These are phyloP conservation scores for Amphiprion clarkii DNA, from an alignment of 2,797 vertebrate genomes.

Conservation along the genomic window DNA sequence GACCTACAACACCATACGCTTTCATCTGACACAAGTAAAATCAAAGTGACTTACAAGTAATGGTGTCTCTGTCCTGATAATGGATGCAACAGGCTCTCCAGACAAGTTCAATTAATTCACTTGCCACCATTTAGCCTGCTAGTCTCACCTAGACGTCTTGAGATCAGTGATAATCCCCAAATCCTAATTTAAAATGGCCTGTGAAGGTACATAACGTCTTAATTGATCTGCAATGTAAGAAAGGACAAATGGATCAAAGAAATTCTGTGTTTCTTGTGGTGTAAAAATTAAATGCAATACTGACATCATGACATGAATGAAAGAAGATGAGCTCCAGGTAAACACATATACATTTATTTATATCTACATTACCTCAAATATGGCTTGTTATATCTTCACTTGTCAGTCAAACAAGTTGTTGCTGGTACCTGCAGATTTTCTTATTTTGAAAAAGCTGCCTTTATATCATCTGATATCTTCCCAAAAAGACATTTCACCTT, in stretches of 20 bases:
- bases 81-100: slow-evolving; percentile 27
- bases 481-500: not conserved
- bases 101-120: not conserved
- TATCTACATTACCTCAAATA: not conserved
- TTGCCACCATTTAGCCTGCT: not conserved
- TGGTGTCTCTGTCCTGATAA: rapidly evolving
- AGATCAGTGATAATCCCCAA: not conserved
- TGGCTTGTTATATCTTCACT: not conserved
- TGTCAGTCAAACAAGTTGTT: slow-evolving; percentile 4
- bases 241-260: not conserved
- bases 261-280: not conserved
- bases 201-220: not conserved
- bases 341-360: not conserved
- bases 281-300: not conserved
- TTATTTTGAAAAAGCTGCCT: not conserved
- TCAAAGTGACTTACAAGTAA: rapidly evolving
- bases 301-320: not conserved
- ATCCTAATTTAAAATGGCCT: not conserved
- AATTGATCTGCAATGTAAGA: too few relatives aligned
- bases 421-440: not conserved
- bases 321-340: not conserved
- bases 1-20: not conserved
- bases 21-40: not conserved
- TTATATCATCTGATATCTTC: not conserved
- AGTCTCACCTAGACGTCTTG: not conserved